Base-by-base conservation (phyloP, 2,113 vertebrate species). In the Dolichallabes microphthalmus region DNA sequence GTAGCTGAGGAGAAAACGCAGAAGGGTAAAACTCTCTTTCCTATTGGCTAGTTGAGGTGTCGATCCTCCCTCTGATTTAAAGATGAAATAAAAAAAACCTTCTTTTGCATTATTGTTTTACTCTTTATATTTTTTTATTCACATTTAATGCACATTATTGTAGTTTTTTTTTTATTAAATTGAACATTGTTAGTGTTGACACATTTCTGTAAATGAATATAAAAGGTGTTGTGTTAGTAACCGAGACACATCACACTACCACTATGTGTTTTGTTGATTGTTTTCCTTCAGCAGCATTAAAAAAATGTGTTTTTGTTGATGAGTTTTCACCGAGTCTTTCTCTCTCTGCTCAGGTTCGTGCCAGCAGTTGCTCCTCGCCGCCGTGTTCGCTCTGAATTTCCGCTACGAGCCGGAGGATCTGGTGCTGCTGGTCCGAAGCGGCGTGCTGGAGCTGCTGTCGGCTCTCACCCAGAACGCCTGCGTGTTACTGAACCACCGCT, bases 311-410 rank as follows among this genome's bases (percentile, higher is more conserved):
- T 10, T 73, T 13, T 76, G 69, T 87, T 58, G 2, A 75, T 22
- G n/a, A 27, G 11, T 53, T 9, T 32, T 57, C 14, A 32, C 74
- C 0, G 45, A 13, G 14, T 13, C 32, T 39, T 3, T 35, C 13
- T 45, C 9, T 35, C 13, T 45, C 39, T 35, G 27, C 4, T 71
- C 88, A 96, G 95, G 94, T 27, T 93, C 93, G 12, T 94, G 91
- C 85, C 95, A 95, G 90, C 94, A 94, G 75, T 92, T 96, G 53
- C 91, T 95, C 8, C 89, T 96, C 2, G 95, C 95, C 57, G 93
- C 94, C n/a, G 93, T 95, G 88, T 96, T 95, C 89, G 93, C 94
- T 39, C 89, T 96, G 52, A 96, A 95, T 82, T 94, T 95, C 83
- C 93, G 90, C 84, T 96, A 95, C 89, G 93, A 95, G 76, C 93